These are phyloP conservation scores for Zophobas atratus DNA, from an alignment of 1,140 invertebrate species.

Conservation along the genomic window DNA sequence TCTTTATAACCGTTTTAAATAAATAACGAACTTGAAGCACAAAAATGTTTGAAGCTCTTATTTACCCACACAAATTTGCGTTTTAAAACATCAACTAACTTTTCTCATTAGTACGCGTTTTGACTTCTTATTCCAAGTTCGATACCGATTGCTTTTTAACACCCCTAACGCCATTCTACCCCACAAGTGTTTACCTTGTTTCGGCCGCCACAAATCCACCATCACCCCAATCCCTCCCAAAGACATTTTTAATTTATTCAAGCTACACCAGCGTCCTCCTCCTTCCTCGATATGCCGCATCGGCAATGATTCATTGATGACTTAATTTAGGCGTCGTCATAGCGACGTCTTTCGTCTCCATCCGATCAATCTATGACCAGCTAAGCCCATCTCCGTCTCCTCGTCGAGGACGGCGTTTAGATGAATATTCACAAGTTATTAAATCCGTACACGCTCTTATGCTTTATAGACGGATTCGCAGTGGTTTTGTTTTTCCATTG, in stretches of 20 bases:
- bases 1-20: no score
- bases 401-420: slow-evolving; percentile 52
- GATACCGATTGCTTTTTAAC: no score
- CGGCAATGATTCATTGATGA: slow-evolving; percentile 65
- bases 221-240: slow-evolving; percentile 12
- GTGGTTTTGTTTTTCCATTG: slow-evolving; percentile 50
- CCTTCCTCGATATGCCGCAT: slow-evolving; percentile 59
- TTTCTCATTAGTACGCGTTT: no score
- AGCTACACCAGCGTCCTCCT: slow-evolving; percentile 49
- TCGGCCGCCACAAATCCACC: no score
- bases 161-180: no score
- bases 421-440: slow-evolving; percentile 65
- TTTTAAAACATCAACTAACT: no score
- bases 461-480: slow-evolving; percentile 51
- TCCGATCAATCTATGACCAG: slow-evolving; percentile 43
- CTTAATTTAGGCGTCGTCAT: slow-evolving; percentile 63
- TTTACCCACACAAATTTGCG: no score
- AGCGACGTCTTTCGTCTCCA: slow-evolving; percentile 54
- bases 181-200: no score
- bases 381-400: slow-evolving; percentile 36
- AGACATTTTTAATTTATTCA: slow-evolving; percentile 62
- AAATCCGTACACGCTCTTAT: slow-evolving; percentile 62
- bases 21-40: no score
- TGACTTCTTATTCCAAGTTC: no score
- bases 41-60: no score